These are phyloP conservation scores for Gonioctena quinquepunctata DNA, from an alignment of 1,140 invertebrate genomes.

Conservation along the genomic window DNA sequence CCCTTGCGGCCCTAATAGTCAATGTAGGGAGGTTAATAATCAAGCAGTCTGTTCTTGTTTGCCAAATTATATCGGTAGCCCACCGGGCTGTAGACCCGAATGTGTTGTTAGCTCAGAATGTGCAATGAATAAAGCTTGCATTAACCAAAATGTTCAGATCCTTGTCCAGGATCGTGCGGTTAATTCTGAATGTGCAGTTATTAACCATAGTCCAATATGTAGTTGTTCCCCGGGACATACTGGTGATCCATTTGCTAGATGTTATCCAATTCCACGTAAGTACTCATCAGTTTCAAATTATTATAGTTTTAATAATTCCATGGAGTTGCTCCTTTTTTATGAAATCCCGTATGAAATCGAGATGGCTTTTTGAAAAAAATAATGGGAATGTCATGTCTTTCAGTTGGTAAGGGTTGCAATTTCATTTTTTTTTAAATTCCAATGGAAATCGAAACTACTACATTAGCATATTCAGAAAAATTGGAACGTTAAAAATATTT, in stretches of 20 bases:
- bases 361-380: no score
- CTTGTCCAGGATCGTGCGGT: no score
- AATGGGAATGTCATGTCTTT: no score
- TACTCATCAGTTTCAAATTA: no score
- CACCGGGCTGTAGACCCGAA: conserved; percentile 76
- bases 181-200: conserved; percentile 69
- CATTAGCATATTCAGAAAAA: no score
- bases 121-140: conserved; percentile 71
- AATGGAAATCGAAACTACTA: no score
- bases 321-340: no score
- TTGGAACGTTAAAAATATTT: no score
- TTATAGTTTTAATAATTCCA: no score
- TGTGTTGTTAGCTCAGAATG: conserved; percentile 82
- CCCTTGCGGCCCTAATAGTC: conserved; percentile 72
- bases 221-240: conserved; percentile 61
- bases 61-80: conserved; percentile 72
- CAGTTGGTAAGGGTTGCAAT: no score
- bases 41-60: conserved; percentile 71
- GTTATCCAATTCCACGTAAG: conserved; percentile 58
- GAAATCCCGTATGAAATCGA: no score
- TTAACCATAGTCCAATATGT: conserved; percentile 69
- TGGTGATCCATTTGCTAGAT: conserved; percentile 65
- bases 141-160: conserved; percentile 77
- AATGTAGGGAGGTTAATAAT: conserved; percentile 67
- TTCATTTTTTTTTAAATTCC: no score